Conservation (phyloP, 2,888 invertebrate species). For the Phlogophora meticulosa region DNA sequence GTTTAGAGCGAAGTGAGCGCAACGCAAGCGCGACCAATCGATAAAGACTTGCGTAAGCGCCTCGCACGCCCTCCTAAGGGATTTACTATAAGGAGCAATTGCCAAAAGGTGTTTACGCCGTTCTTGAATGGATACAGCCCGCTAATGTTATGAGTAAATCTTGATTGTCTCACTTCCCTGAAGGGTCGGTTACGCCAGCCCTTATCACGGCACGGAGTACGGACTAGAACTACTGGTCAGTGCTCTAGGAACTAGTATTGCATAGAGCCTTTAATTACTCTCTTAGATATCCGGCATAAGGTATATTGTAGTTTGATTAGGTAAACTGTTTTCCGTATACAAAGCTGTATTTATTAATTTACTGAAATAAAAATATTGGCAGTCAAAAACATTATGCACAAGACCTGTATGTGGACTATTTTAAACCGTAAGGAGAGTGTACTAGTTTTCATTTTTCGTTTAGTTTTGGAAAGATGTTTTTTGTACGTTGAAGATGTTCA, state of each 20-base stretch:
- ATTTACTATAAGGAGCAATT: slow-evolving; percentile 74
- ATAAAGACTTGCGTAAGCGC: slow-evolving; percentile 86
- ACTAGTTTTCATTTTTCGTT: not conserved
- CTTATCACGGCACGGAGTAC: slow-evolving; percentile 59
- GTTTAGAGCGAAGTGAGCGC: slow-evolving; percentile 82
- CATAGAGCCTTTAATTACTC: slow-evolving; percentile 62
- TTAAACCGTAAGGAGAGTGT: not conserved
- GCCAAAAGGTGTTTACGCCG: slow-evolving; percentile 66
- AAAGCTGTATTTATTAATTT: not conserved
- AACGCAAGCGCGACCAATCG: slow-evolving; percentile 84
- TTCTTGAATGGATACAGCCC: slow-evolving; percentile 63
- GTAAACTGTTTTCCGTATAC: slow-evolving; percentile 21
- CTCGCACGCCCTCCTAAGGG: slow-evolving; percentile 84
- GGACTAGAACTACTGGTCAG: slow-evolving; percentile 55
- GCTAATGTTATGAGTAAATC: slow-evolving; percentile 72
- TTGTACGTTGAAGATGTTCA: slow-evolving; percentile 3
- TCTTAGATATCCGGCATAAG: slow-evolving; percentile 56
- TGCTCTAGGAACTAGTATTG: slow-evolving; percentile 56
- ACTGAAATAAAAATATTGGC: not conserved
- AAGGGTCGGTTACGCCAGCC: slow-evolving; percentile 72
- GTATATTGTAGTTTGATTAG: slow-evolving; percentile 39
- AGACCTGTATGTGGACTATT: not conserved
- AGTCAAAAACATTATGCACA: slow-evolving; percentile 1
- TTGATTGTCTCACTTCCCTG: slow-evolving; percentile 73
- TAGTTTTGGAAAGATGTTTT: not conserved